Conservation (phyloP, 2,797 vertebrate genomes). For the Brachyalestes nurse region DNA sequence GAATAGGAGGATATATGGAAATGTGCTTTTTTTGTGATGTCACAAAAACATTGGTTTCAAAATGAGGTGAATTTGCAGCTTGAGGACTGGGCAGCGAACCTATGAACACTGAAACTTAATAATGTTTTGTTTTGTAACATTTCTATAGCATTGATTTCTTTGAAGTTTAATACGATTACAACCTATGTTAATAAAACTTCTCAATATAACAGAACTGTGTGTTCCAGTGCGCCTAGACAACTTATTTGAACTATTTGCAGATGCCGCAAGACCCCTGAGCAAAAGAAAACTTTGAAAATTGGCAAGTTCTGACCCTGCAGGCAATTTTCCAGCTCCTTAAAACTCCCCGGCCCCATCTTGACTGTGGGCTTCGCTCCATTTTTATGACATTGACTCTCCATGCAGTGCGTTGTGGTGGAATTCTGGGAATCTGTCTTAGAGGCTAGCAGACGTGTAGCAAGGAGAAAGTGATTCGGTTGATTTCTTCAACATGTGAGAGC, state of each 20-base stretch:
- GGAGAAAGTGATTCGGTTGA: background rate
- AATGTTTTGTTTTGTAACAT: too few species aligned
- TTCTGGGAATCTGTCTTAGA: constrained; percentile 43
- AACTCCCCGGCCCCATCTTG: background rate
- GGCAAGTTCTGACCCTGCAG: background rate
- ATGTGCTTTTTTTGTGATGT: too few species aligned
- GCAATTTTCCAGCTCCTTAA: background rate
- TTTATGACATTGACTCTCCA: constrained; percentile 47
- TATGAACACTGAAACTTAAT: too few species aligned
- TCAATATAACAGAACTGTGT: too few species aligned
- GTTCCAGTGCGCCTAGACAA: background rate
- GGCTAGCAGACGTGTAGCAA: constrained; percentile 44
- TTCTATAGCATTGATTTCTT: too few species aligned
- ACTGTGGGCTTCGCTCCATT: background rate
- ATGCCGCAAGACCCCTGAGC: background rate
- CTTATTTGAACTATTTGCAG: background rate
- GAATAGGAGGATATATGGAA: too few species aligned
- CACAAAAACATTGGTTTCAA: too few species aligned
- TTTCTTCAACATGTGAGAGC: constrained; percentile 28
- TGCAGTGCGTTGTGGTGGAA: background rate
- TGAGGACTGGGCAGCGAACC: too few species aligned
- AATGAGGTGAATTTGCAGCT: too few species aligned
- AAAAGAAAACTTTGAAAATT: background rate
- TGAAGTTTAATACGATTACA: too few species aligned
- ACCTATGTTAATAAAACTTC: too few species aligned